A percentile compares a stretch with the other conserved stretches of the same genome.
These are phyloP conservation scores for Forbesichthys agassizii DNA, from an alignment of 2,113 vertebrate genomes.

Conservation along the genomic window DNA sequence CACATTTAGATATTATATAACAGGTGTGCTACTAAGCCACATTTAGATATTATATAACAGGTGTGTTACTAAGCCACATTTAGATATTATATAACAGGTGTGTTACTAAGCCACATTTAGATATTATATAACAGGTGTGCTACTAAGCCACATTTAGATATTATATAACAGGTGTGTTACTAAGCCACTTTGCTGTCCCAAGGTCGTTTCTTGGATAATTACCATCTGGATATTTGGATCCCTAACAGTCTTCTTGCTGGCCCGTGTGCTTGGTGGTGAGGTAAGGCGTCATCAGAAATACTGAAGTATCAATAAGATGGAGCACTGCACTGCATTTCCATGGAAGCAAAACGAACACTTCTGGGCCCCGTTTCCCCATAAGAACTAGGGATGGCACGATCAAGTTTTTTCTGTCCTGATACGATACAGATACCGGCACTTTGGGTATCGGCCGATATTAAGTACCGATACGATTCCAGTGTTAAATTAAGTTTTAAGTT, in stretches of 20 bases:
- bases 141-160: neutral
- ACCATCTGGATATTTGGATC: slow-evolving; percentile 99
- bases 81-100: neutral
- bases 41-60: neutral
- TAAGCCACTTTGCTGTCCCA: slow-evolving; percentile 24
- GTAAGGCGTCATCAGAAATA: slow-evolving; percentile 70
- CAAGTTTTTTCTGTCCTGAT: too few relatives aligned
- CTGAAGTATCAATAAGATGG: too few relatives aligned
- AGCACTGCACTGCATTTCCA: too few relatives aligned
- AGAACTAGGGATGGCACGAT: too few relatives aligned
- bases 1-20: too few relatives aligned
- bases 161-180: neutral
- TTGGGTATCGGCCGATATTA: too few relatives aligned
- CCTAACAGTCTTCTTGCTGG: slow-evolving; percentile 94
- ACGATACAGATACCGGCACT: too few relatives aligned
- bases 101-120: neutral
- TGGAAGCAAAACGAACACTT: too few relatives aligned
- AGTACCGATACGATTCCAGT: too few relatives aligned
- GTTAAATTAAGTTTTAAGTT: too few relatives aligned
- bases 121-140: neutral
- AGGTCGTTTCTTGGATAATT: slow-evolving; percentile 99
- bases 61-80: neutral
- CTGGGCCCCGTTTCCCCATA: too few relatives aligned
- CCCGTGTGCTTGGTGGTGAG: slow-evolving; percentile 97
- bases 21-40: too few relatives aligned